phyloP scores from a whole-genome alignment of 2,888 invertebrate species.

The Drosophila basisetae region DNA sequence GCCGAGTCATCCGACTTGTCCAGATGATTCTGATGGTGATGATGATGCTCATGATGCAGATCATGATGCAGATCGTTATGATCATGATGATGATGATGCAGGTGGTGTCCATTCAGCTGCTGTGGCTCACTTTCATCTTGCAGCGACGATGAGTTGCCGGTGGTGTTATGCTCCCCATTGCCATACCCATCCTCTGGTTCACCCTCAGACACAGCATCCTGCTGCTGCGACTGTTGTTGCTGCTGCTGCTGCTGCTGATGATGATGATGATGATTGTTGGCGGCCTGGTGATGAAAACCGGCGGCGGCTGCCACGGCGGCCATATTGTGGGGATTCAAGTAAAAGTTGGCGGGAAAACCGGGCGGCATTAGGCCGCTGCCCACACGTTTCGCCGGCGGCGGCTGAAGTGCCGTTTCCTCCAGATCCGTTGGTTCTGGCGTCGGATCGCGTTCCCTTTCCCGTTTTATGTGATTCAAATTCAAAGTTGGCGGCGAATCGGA shows the following conservation, averaged over 20 bases:
- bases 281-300: slow-evolving; percentile 61
- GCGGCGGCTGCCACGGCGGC: slow-evolving; percentile 68
- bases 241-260: slow-evolving; percentile 44
- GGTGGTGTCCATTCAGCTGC: slow-evolving; percentile 71
- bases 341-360: slow-evolving; percentile 77
- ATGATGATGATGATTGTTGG: slow-evolving; percentile 43
- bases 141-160: slow-evolving; percentile 71
- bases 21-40: slow-evolving; percentile 60
- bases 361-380: slow-evolving; percentile 64
- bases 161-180: slow-evolving; percentile 70
- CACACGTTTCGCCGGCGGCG: slow-evolving; percentile 88
- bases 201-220: slow-evolving; percentile 69
- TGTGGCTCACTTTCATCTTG: slow-evolving; percentile 68
- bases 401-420: slow-evolving; percentile 85
- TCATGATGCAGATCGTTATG: slow-evolving; percentile 34
- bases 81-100: slow-evolving; percentile 49
- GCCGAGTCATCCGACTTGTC: slow-evolving; percentile 83
- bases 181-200: slow-evolving; percentile 75
- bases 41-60: slow-evolving; percentile 38
- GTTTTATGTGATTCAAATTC: slow-evolving; percentile 85
- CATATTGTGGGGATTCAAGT: slow-evolving; percentile 78
- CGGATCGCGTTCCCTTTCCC: slow-evolving; percentile 86
- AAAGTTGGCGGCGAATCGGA: slow-evolving; percentile 88
- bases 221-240: slow-evolving; percentile 47
- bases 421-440: slow-evolving; percentile 85